Conservation (phyloP, 2,113 vertebrate species). For the Triplophysa tibetana region DNA sequence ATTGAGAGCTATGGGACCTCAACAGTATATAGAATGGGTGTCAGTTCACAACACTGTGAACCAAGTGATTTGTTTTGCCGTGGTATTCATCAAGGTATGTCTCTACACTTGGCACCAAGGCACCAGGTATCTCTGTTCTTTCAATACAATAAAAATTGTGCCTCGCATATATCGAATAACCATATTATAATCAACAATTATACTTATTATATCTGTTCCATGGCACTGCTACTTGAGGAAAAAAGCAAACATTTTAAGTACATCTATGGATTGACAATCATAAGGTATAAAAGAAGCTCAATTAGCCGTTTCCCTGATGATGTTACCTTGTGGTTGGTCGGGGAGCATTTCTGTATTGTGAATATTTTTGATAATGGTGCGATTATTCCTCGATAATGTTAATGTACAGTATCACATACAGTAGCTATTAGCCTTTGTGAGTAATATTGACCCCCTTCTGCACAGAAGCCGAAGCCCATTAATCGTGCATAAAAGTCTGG, state of each 20-base stretch:
- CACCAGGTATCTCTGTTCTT: not conserved
- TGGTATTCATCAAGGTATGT: not conserved
- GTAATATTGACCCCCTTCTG: conserved; percentile 33
- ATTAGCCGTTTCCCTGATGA: conserved; percentile 7
- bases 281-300: not conserved
- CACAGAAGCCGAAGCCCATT: conserved; percentile 26
- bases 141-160: no score
- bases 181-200: no score
- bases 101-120: not conserved
- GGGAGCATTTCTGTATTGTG: conserved; percentile 20
- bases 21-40: not conserved
- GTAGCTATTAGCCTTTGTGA: conserved; percentile 37
- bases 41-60: not conserved
- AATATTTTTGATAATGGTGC: conserved; percentile 27
- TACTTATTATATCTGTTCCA: not conserved
- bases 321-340: not conserved
- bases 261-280: not conserved
- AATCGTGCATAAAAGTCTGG: conserved; percentile 29
- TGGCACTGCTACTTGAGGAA: not conserved
- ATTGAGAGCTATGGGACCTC: not conserved
- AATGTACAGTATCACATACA: conserved; percentile 29
- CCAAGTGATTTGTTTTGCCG: not conserved
- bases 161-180: no score
- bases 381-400: not conserved
- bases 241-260: not conserved